A percentile compares a stretch with the other conserved stretches of the same genome.
Conservation (phyloP, 2,888 invertebrate genomes). For the Amiota mariae region DNA sequence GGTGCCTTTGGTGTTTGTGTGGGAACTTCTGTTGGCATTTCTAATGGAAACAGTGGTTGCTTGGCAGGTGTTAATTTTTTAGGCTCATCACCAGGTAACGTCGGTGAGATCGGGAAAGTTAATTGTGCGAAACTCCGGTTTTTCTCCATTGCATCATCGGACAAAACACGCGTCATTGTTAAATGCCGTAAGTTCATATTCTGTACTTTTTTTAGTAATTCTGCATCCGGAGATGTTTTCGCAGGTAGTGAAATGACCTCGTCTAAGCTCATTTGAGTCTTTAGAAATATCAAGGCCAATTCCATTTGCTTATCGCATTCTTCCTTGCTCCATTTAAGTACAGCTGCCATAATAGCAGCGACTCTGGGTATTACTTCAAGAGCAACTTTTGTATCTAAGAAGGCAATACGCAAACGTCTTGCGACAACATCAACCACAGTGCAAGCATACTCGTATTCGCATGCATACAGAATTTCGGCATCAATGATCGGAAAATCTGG, state of each 20-base stretch:
- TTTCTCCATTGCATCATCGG: too few relatives aligned
- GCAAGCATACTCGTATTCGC: constrained; percentile 95
- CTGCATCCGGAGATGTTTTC: not conserved
- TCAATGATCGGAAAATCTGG: constrained; percentile 99
- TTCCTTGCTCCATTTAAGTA: constrained; percentile 88
- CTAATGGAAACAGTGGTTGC: not conserved
- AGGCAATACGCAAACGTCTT: constrained; percentile 91
- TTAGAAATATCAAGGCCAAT: constrained; percentile 86
- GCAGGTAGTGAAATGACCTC: not conserved
- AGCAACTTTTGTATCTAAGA: constrained; percentile 96
- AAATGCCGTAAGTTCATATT: not conserved
- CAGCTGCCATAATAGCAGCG: constrained; percentile 94
- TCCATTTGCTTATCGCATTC: constrained; percentile 86
- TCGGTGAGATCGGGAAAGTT: not conserved
- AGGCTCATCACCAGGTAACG: not conserved
- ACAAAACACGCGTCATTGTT: not conserved
- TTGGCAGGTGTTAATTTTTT: not conserved
- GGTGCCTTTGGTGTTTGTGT: not conserved
- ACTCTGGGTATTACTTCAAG: constrained; percentile 93
- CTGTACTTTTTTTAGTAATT: not conserved
- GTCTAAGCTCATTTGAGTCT: constrained; percentile 90
- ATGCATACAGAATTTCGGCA: constrained; percentile 91
- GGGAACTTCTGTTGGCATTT: not conserved
- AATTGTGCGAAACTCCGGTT: too few relatives aligned
- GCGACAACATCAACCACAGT: constrained; percentile 97